A percentile compares a stretch with the other conserved stretches of the same genome.
Conservation (phyloP, 2,888 invertebrate species). For the Sesia apiformis region DNA sequence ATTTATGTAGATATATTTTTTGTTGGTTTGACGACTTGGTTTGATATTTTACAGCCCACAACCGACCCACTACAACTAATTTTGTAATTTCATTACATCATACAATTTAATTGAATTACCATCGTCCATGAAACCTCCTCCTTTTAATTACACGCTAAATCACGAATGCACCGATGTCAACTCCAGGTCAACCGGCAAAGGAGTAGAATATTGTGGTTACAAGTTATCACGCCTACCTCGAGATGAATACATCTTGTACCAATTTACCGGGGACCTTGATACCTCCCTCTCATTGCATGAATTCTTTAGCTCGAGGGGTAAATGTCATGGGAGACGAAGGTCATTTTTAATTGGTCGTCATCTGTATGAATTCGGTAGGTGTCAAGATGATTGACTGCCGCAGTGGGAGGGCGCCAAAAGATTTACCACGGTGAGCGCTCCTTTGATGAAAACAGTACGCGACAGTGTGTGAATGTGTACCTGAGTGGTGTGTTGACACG, state of each 20-base stretch:
- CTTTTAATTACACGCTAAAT: conserved; percentile 15
- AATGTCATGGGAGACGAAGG: conserved; percentile 15
- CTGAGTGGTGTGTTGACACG: too few species aligned
- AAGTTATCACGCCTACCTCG: conserved; percentile 2
- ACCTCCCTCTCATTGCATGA: neutral
- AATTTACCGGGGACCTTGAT: conserved; percentile 6
- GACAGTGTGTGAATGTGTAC: too few species aligned
- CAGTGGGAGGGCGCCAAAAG: conserved; percentile 24
- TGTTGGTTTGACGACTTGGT: conserved; percentile 1
- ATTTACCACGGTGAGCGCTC: conserved; percentile 5
- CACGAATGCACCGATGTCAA: conserved; percentile 11
- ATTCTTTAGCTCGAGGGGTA: conserved; percentile 1
- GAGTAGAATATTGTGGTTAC: conserved; percentile 1
- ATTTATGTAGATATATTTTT: neutral
- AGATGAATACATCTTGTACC: conserved; percentile 4
- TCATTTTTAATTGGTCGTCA: conserved; percentile 17
- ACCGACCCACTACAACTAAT: conserved; percentile 5
- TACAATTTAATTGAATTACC: conserved; percentile 12
- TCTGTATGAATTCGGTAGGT: conserved; percentile 18
- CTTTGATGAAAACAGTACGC: neutral
- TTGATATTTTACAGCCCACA: conserved; percentile 4
- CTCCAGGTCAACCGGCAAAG: conserved; percentile 12
- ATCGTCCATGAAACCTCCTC: conserved; percentile 9
- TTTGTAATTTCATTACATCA: conserved; percentile 8
- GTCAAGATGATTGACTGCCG: conserved; percentile 29